A percentile compares a stretch with the other conserved stretches of the same genome.
Evolutionary conservation across 2,888 invertebrate species (phyloP).

Genomic region (Odontothrips loti): DNA sequence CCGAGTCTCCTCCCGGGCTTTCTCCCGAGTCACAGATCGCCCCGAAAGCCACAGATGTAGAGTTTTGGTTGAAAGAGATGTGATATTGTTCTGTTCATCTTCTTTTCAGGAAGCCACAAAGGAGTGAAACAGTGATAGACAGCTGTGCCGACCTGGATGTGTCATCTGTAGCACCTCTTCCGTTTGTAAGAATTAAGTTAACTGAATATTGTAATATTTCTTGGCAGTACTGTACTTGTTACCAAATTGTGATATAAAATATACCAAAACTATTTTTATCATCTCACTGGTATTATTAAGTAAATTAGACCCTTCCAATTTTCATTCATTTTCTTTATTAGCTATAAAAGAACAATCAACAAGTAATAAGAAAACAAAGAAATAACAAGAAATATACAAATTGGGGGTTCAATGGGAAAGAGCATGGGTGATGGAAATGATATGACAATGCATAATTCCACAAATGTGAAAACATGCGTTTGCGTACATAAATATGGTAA

Average conservation of each 20-base stretch:
- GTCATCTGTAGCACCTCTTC: no score
- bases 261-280: constrained; percentile 7
- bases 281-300: not conserved
- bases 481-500: not conserved
- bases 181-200: no score
- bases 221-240: not conserved
- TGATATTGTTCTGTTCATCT: no score
- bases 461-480: not conserved
- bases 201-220: not conserved
- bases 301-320: no score
- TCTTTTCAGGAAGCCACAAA: no score
- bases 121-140: no score
- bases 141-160: no score
- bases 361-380: constrained; percentile 1
- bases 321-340: not conserved
- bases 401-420: not conserved
- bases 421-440: not conserved
- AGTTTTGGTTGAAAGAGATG: no score
- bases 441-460: not conserved
- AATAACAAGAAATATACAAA: constrained; percentile 16
- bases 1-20: no score
- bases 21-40: no score
- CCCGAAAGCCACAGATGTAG: no score
- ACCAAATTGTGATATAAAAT: not conserved
- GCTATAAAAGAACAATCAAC: not conserved